Conservation (phyloP, 1,140 invertebrate genomes). For the Procambarus clarkii region DNA sequence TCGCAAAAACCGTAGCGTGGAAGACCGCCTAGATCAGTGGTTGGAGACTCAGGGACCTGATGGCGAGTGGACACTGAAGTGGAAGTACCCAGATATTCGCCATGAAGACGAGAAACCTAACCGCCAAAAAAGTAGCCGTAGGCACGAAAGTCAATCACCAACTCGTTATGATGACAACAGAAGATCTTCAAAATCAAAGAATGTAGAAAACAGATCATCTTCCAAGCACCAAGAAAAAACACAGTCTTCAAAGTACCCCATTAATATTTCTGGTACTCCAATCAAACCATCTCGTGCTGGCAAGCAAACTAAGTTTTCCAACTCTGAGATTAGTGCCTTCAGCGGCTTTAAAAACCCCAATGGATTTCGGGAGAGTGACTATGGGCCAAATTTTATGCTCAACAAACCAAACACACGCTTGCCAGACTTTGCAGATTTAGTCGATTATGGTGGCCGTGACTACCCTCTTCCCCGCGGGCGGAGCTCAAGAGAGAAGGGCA, state of each 20-base stretch:
- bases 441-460: conserved; percentile 65
- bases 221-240: conserved; percentile 46
- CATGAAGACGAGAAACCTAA: conserved; percentile 26
- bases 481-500: conserved; percentile 31
- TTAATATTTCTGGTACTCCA: neutral
- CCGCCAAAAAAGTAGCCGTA: conserved; percentile 25
- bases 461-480: conserved; percentile 36
- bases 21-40: conserved; percentile 71
- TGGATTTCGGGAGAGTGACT: conserved; percentile 70
- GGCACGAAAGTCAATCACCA: conserved; percentile 48
- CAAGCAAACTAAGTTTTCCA: conserved; percentile 46
- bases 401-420: conserved; percentile 62
- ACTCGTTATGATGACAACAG: conserved; percentile 45
- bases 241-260: neutral
- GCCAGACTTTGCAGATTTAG: conserved; percentile 49
- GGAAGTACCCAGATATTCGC: conserved; percentile 58
- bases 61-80: conserved; percentile 50
- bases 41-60: conserved; percentile 49
- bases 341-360: conserved; percentile 71
- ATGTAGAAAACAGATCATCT: conserved; percentile 46
- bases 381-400: conserved; percentile 71
- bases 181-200: conserved; percentile 28
- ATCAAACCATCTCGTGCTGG: conserved; percentile 34
- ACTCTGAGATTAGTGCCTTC: conserved; percentile 67
- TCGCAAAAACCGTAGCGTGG: conserved; percentile 70